A percentile compares a stretch with the other conserved stretches of the same genome.
Evolutionary conservation across 2,888 invertebrate genomes (phyloP).

Genomic region (Drosophila rellima): DNA sequence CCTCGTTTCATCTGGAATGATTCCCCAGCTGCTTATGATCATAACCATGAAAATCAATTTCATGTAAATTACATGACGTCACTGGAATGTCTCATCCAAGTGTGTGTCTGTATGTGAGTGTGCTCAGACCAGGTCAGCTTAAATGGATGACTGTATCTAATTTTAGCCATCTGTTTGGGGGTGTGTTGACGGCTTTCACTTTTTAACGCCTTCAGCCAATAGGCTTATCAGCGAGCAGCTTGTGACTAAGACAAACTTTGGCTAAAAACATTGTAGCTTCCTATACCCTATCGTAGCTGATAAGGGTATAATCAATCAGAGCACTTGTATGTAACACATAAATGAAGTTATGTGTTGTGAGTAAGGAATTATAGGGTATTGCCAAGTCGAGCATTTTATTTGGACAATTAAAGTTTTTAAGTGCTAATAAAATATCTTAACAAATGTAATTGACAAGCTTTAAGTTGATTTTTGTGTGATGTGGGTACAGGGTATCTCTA

Average conservation of each 20-base stretch:
- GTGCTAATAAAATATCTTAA: background rate
- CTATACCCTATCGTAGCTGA: background rate
- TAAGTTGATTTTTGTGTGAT: background rate
- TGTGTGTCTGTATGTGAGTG: background rate
- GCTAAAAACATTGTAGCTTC: background rate
- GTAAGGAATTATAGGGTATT: background rate
- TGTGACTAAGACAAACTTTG: conserved; percentile 16
- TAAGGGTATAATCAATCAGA: background rate
- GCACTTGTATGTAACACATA: background rate
- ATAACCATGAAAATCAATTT: conserved; percentile 26
- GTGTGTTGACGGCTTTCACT: conserved; percentile 44
- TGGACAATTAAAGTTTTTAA: no score
- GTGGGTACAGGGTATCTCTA: background rate
- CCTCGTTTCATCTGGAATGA: background rate
- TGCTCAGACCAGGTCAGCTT: conserved; percentile 25
- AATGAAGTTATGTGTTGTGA: background rate
- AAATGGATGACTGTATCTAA: conserved; percentile 38
- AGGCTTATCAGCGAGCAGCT: conserved; percentile 17
- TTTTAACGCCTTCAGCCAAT: conserved; percentile 17
- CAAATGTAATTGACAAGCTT: background rate
- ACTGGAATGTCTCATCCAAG: conserved; percentile 5
- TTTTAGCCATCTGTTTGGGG: conserved; percentile 25
- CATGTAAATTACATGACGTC: conserved; percentile 44
- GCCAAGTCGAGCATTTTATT: no score
- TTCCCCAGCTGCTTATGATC: background rate